Percentiles rank a stretch among this genome's conserved stretches.
phyloP scores from a whole-genome alignment of 2,113 vertebrate genomes.

The Cisticola juncidis region DNA sequence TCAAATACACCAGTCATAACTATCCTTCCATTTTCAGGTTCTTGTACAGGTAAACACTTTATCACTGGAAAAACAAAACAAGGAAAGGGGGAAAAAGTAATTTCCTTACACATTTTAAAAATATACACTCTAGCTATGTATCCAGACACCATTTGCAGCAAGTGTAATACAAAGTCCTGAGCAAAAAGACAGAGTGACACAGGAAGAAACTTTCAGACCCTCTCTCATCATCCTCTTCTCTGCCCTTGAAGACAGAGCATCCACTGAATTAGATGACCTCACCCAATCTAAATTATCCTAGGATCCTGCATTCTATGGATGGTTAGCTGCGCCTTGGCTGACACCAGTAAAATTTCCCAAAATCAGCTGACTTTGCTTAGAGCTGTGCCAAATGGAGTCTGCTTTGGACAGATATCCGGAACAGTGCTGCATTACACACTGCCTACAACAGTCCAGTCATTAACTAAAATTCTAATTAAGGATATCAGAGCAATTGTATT shows the following conservation, averaged over 20 bases:
- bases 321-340: neutral
- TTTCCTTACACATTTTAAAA: neutral
- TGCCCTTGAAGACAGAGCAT: neutral
- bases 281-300: neutral
- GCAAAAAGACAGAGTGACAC: neutral
- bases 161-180: neutral
- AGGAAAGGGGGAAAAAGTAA: neutral
- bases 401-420: neutral
- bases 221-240: neutral
- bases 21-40: slow-evolving; percentile 46
- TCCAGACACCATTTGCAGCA: neutral
- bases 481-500: neutral
- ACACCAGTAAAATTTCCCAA: neutral
- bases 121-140: neutral
- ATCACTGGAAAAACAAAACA: slow-evolving; percentile 55
- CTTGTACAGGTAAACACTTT: slow-evolving; percentile 67
- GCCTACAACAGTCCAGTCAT: neutral
- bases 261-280: neutral
- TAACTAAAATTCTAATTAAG: neutral
- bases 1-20: slow-evolving; percentile 20
- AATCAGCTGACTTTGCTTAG: neutral
- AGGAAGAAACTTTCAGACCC: neutral
- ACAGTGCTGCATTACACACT: neutral
- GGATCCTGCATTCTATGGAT: neutral
- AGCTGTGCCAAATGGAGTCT: neutral